These are phyloP conservation scores for Strigops habroptila DNA, from an alignment of 2,113 vertebrate species.

Conservation along the genomic window DNA sequence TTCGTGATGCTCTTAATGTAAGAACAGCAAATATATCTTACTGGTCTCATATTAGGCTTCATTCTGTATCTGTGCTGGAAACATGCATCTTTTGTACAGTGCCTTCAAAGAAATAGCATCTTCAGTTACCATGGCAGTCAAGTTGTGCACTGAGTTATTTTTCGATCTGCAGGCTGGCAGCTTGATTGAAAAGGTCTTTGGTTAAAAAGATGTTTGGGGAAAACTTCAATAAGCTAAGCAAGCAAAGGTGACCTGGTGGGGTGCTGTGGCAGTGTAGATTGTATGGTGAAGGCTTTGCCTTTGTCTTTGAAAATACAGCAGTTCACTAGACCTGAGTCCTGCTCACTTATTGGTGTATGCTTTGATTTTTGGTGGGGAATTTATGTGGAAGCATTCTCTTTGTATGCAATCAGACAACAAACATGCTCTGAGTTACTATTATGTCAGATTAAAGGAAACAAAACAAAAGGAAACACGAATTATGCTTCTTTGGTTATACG, in stretches of 20 bases:
- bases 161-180: neutral
- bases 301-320: neutral
- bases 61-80: neutral
- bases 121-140: accelerated
- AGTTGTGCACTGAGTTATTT: neutral
- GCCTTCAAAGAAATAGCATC: neutral
- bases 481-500: neutral
- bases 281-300: neutral
- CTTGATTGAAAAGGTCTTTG: neutral
- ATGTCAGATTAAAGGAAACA: neutral
- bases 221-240: neutral
- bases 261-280: neutral
- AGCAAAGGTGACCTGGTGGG: neutral
- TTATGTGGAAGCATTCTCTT: neutral
- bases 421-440: neutral
- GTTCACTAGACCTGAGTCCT: neutral
- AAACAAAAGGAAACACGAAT: neutral
- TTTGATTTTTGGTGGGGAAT: neutral
- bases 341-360: neutral
- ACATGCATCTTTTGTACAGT: neutral
- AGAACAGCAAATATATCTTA: neutral
- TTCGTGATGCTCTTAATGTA: neutral
- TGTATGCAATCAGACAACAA: neutral
- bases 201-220: neutral
- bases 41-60: neutral